Evolutionary conservation across 2,113 vertebrate species (phyloP).

Genomic region (Tachuris rubrigastra): DNA sequence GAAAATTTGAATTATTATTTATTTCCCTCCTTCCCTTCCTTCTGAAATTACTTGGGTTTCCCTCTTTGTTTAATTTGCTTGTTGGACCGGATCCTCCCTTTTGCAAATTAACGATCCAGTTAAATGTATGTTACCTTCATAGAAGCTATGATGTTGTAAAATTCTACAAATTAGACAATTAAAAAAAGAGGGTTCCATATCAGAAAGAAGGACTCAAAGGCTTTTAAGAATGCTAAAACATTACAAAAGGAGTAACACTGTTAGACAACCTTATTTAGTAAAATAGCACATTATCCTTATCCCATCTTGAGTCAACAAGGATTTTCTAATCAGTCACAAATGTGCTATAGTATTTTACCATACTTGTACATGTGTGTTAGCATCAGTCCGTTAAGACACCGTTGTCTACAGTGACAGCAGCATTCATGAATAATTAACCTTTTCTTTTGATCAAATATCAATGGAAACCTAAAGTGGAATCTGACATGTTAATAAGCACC

Average conservation of each 20-base stretch:
- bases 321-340: neutral
- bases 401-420: neutral
- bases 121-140: neutral
- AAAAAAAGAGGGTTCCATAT: neutral
- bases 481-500: neutral
- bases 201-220: neutral
- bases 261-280: neutral
- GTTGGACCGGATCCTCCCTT: constrained; percentile 32
- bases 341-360: neutral
- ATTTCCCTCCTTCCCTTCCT: neutral
- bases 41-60: constrained; percentile 19
- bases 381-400: neutral
- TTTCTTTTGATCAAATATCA: neutral
- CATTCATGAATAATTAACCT: neutral
- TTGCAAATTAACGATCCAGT: constrained; percentile 32
- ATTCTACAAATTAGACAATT: neutral
- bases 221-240: neutral
- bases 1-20: constrained; percentile 16
- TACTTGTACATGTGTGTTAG: neutral
- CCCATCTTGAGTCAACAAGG: neutral
- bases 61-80: constrained; percentile 37
- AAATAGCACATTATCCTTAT: neutral
- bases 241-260: neutral
- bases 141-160: neutral
- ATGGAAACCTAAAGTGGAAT: neutral